Conservation (phyloP, 2,888 invertebrate genomes). For the Calameuta pallipes region DNA sequence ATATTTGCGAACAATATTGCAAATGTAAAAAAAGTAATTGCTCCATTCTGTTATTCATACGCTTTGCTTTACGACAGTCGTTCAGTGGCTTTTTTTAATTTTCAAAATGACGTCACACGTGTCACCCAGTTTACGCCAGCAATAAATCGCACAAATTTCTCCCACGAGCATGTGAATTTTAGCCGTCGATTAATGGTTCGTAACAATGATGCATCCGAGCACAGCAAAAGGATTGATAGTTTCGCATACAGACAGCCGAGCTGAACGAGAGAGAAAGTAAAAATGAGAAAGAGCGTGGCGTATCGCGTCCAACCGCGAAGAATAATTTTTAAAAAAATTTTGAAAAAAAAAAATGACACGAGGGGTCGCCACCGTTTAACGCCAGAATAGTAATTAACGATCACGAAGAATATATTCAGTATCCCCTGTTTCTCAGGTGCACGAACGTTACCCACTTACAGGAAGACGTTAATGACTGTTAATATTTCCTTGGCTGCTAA, state of each 20-base stretch:
- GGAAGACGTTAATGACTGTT: not conserved
- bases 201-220: not conserved
- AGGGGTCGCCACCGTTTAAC: not conserved
- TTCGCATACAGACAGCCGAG: not conserved
- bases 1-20: no score
- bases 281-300: not conserved
- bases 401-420: not conserved
- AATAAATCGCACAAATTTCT: not conserved
- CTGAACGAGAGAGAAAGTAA: not conserved
- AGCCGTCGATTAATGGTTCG: not conserved
- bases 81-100: not conserved
- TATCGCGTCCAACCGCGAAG: no score
- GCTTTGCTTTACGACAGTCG: not conserved
- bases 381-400: not conserved
- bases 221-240: not conserved
- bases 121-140: not conserved
- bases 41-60: no score
- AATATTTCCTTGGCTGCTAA: not conserved
- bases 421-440: not conserved
- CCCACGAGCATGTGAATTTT: not conserved
- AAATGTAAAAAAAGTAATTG: no score
- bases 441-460: not conserved
- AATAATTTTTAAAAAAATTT: no score
- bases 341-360: not conserved
- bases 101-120: not conserved